Conservation (phyloP, 2,113 vertebrate genomes). For the Apus apus region DNA sequence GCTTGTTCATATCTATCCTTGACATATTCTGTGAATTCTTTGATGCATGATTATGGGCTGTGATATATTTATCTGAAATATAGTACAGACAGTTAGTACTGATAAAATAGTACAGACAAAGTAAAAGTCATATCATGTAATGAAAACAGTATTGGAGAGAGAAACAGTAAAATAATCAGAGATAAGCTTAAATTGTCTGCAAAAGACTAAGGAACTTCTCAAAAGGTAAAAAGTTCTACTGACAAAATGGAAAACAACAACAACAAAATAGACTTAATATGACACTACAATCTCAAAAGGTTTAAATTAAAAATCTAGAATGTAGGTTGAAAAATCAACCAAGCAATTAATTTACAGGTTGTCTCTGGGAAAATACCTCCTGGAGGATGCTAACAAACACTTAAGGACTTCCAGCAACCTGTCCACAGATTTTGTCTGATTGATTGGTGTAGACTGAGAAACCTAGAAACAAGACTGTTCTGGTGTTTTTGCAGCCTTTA, state of each 20-base stretch:
- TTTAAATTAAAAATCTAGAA: not conserved
- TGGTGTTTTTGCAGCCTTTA: not conserved
- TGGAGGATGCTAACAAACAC: not conserved
- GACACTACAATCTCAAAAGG: not conserved
- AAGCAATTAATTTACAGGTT: not conserved
- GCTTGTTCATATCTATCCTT: not conserved
- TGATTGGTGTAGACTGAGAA: not conserved
- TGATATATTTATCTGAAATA: not conserved
- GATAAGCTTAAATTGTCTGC: not conserved
- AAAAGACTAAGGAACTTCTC: not conserved
- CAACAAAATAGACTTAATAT: too few relatives aligned
- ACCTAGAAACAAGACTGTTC: not conserved
- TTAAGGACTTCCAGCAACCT: not conserved
- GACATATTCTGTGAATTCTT: not conserved
- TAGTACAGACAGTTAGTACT: not conserved
- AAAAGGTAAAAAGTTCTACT: not conserved
- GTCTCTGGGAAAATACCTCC: not conserved
- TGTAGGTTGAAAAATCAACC: not conserved
- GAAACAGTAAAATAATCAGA: not conserved
- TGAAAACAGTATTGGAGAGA: not conserved
- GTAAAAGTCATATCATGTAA: not conserved
- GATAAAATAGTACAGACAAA: not conserved
- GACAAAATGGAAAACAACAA: too few relatives aligned
- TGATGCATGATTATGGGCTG: not conserved
- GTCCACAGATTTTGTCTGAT: not conserved